Conservation (phyloP, 2,888 invertebrate genomes). For the Priocnemis perturbator region DNA sequence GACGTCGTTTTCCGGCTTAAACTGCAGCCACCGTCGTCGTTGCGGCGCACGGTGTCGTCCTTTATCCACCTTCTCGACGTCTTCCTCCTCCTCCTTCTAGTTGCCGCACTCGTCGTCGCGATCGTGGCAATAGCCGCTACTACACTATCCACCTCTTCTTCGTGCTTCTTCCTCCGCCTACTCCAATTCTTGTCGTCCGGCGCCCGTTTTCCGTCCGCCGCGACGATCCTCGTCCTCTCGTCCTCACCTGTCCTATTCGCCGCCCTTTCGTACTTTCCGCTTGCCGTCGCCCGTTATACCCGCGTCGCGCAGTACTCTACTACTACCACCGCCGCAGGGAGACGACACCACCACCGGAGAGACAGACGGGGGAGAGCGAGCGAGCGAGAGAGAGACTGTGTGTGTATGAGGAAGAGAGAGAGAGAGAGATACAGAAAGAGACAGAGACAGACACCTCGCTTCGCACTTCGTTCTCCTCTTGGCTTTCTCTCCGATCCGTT, state of each 20-base stretch:
- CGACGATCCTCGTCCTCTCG: slow-evolving; percentile 1
- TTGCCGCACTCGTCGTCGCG: slow-evolving; percentile 14
- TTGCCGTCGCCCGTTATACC: slow-evolving; percentile 27
- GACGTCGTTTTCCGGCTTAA: slow-evolving; percentile 42
- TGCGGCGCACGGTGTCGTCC: slow-evolving; percentile 40
- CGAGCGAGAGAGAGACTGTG: no score
- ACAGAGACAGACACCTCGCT: slow-evolving; percentile 6
- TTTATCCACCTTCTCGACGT: slow-evolving; percentile 29
- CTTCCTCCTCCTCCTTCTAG: slow-evolving; percentile 10
- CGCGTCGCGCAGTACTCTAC: slow-evolving; percentile 9
- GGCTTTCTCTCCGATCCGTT: slow-evolving; percentile 25
- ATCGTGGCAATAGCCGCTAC: slow-evolving; percentile 34
- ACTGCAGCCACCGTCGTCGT: slow-evolving; percentile 38
- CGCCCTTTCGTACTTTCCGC: slow-evolving; percentile 22
- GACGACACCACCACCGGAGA: no score
- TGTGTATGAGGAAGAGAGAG: no score
- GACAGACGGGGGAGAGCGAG: no score
- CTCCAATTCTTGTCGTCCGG: not conserved
- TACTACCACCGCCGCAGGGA: no score
- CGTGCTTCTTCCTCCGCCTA: slow-evolving; percentile 2
- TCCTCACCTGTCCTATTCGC: slow-evolving; percentile 6
- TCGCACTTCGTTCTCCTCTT: slow-evolving; percentile 17
- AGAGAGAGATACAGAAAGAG: no score
- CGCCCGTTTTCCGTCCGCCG: not conserved
- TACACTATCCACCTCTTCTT: slow-evolving; percentile 29